A percentile compares a stretch with the other conserved stretches of the same genome.
These are phyloP conservation scores for Fratercula arctica DNA, from an alignment of 2,797 vertebrate species.

Conservation along the genomic window DNA sequence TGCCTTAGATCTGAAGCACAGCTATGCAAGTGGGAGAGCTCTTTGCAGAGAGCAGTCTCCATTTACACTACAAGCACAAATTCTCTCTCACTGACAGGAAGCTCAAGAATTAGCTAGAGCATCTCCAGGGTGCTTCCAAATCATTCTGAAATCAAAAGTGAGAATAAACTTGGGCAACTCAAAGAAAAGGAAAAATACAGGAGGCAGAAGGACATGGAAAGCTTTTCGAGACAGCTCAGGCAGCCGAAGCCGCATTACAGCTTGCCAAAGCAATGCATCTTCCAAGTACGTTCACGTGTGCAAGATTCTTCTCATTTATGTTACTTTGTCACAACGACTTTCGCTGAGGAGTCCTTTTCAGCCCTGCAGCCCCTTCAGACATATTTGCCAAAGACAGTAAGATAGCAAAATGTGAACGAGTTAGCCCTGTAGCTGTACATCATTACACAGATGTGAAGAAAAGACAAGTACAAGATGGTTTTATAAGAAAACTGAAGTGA, in stretches of 20 bases:
- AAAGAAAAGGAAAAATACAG: slow-evolving; percentile 5
- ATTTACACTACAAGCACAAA: not conserved
- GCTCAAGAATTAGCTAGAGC: not conserved
- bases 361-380: slow-evolving; percentile 57
- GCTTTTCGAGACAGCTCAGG: not conserved
- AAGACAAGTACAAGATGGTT: slow-evolving; percentile 50
- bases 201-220: slow-evolving; percentile 14
- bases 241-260: not conserved
- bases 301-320: slow-evolving; percentile 41
- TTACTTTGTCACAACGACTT: slow-evolving; percentile 68
- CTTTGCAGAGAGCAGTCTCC: not conserved
- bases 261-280: slow-evolving; percentile 47
- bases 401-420: slow-evolving; percentile 42
- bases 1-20: not conserved
- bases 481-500: slow-evolving; percentile 64
- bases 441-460: slow-evolving; percentile 60
- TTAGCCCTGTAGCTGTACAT: slow-evolving; percentile 65
- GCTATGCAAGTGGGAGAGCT: not conserved
- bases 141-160: slow-evolving; percentile 8
- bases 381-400: slow-evolving; percentile 61
- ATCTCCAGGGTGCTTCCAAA: not conserved
- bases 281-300: slow-evolving; percentile 16
- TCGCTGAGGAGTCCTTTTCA: slow-evolving; percentile 50
- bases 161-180: slow-evolving; percentile 25
- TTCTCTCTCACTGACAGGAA: not conserved